Base-by-base conservation (phyloP, 2,113 vertebrate species). In the Prolemur simus region DNA sequence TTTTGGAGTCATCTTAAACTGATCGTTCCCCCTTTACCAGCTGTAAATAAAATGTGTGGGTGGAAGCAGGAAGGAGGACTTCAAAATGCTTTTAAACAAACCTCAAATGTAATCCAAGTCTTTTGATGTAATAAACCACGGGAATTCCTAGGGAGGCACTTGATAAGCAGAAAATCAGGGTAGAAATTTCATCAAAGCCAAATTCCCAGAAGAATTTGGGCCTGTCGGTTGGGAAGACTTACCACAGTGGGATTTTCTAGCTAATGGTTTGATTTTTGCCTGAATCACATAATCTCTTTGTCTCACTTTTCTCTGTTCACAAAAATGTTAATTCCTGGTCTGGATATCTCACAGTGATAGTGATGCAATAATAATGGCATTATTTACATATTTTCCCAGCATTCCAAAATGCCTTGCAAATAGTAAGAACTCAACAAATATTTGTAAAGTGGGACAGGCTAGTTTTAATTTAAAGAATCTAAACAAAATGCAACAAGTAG, bases 1-100 rank as follows among this genome's bases (percentile, higher is more conserved):
- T 92, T 87, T 71, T 68, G 42, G 54, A 68, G 63, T 88, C 63
- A 87, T 96, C 73, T 80, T 95, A 21, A 95, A 82, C 76, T 90
- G 45, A 71, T 73, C 42, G 8, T 29, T 76, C 23, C 29, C 7
- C 11, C 37, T 71, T 94, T 73, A 78, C 34, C n/a, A 82, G 27
- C 56, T 88, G 21, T 87, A 96, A 92, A 94, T 76, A 80, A 95
- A 87, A 68, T 85, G 45, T 13, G 12, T 83, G 47, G 23, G 45
- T 94, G 12, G 49, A 77, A 27, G 39, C 18, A 80, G 17, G 7
- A 13, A n/a, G 12, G 2, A 9, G 18, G 4, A 56, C 12, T 85
- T 92, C 54, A 86, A 96, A 95, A 89, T 82, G 5, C 27, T 52
- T 76, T 94, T 91, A 54, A 71, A 82, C 42, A 91, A 86, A 85